Base-by-base conservation (phyloP, 2,797 vertebrate genomes). In the Arctocebus calabarensis region DNA sequence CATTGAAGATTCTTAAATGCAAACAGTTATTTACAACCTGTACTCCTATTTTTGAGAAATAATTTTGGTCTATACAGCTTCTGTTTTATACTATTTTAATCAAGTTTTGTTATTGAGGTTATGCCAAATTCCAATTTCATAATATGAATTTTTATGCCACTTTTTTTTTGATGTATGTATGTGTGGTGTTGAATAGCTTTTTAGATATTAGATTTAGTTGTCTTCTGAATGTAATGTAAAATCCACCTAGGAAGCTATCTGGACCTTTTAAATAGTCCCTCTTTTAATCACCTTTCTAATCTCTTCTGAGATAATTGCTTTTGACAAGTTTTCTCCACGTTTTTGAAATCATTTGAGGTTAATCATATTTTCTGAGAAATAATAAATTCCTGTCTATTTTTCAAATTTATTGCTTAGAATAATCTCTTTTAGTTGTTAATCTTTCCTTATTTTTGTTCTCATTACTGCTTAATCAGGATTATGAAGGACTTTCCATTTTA, bases 291-390 rank as follows among this genome's bases (percentile, higher is more conserved):
- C 17, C 45, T 78, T 78, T 12, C 55, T 90, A 75, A 87, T 78
- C 12, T 84, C 52, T 85, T 84, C 59, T 68, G 55, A 90, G 74
- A 64, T 75, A 45, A 92, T 5, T 59, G 22, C 27, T 90, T 82
- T 94, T 64, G 34, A 79, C 8, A 71, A 57, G 52, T 52, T 93
- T 93, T 85, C 45, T 88, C n/a, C 23, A 55, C 19, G 29, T 64
- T 82, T 82, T 52, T 92, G 62, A 85, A 90, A 88, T 61, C 48
- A 91, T 62, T 48, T 88, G 16, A 12, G 32, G 70, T 34, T 79
- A 57, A 68, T 68, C 27, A 71, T 90, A 89, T 86, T 83, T 93
- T 89, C 37, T 85, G 48, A 90, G 73, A 87, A 96, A 91, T 32
- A 81, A 84, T 40, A 73, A 55, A 74, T 59, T 89, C 66, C 82